Evolutionary conservation across 2,797 vertebrate species (phyloP), one percentile per base, ranked within the genome.

Genomic region (Peromyscus nudipes): DNA sequence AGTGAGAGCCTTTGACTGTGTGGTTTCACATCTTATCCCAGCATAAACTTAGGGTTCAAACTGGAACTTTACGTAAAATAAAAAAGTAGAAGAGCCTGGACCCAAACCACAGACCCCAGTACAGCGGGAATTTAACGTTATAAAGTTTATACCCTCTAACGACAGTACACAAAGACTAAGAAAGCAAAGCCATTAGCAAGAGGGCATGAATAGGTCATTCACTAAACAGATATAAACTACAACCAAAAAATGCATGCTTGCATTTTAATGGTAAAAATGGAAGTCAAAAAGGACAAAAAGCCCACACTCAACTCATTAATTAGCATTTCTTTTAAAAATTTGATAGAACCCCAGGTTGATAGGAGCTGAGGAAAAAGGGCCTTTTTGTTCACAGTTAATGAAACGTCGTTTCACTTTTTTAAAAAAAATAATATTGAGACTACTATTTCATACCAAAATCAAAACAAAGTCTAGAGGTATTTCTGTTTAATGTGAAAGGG

Each of bases 241-340:
- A 88, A 91, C 60, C 62, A 88, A 65, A 71, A 94, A 89, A 77
- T 67, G n/a, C 79, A 89, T 91, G 29, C 62, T 77, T 93, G 46
- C 9, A 77, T 21, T 77, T 71, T 55, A 91, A 40, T 55, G 84
- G 65, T 80, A 11, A 82, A 92, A 88, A 82, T 12, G 14, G 34
- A 97, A 96, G 82, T 88, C 49, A 55, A 92, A 81, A 71, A 16
- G 91, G 37, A 77, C 13, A 37, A 37, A 91, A 92, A 67, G 43
- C 65, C 5, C n/a, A 64, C 64, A 25, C 60, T 84, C 81, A 84
- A n/a, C 17, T 77, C 67, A n/a, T 89, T 60, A 81, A 67, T 52
- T 62, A 67, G 43, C 12, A 67, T 67, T 75, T 71, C 6, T 31
- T 69, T 95, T 65, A 31, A 73, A 57, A 55, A 67, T 21, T 52